These are phyloP conservation scores for Pygoscelis adeliae DNA, from an alignment of 2,113 vertebrate genomes.

Conservation along the genomic window DNA sequence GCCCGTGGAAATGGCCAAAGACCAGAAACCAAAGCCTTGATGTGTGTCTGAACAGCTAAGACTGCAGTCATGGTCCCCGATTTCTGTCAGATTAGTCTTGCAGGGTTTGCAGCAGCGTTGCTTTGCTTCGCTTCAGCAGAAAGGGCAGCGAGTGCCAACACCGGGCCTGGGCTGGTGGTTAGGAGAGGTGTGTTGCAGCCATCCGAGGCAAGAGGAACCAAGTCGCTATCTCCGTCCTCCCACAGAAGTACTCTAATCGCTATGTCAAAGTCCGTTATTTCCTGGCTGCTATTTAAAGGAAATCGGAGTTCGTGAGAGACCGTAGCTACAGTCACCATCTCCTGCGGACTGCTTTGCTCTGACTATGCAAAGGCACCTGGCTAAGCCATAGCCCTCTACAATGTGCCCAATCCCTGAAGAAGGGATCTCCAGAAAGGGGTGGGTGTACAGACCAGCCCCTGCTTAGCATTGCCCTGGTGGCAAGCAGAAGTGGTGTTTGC, in stretches of 20 bases:
- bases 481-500: background rate
- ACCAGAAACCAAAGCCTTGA: background rate
- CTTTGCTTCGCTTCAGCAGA: background rate
- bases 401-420: background rate
- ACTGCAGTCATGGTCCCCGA: background rate
- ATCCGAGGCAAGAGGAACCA: fast-evolving
- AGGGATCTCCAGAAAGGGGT: background rate
- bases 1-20: background rate
- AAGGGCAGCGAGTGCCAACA: background rate
- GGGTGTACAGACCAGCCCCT: background rate
- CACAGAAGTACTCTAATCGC: background rate
- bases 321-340: background rate
- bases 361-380: background rate
- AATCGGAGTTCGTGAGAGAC: background rate
- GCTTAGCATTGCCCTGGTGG: background rate
- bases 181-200: background rate
- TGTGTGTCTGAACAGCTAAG: background rate
- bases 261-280: background rate
- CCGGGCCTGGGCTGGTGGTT: background rate
- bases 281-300: background rate
- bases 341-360: background rate
- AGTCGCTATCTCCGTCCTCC: background rate
- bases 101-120: background rate
- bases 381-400: background rate
- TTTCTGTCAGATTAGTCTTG: background rate